Conservation (phyloP, 2,797 vertebrate species). For the Crenuchus spilurus region DNA sequence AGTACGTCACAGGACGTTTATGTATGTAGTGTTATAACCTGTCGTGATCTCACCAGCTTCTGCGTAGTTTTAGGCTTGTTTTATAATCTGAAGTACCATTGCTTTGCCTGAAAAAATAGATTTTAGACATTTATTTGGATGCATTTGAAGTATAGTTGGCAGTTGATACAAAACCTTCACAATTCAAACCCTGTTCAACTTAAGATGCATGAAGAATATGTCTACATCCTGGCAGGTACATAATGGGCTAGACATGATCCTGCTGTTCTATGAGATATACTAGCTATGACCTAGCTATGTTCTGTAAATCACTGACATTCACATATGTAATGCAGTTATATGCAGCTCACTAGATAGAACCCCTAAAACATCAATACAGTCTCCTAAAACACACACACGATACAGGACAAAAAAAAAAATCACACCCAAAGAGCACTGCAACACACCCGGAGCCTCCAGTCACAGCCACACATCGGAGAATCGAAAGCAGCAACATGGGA, state of each 20-base stretch:
- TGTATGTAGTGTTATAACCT: not conserved
- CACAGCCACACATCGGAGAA: constrained; percentile 76
- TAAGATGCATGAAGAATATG: not conserved
- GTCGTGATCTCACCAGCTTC: not conserved
- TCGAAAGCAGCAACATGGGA: constrained; percentile 88
- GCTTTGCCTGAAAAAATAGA: not conserved
- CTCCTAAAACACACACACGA: not conserved
- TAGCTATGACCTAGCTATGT: not conserved
- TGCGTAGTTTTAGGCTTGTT: not conserved
- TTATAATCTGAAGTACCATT: not conserved
- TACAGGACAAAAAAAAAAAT: constrained; percentile 20
- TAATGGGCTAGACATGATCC: not conserved
- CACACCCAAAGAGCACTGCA: constrained; percentile 35
- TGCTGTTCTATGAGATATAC: no score
- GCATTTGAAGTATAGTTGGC: not conserved
- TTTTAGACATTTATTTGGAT: not conserved
- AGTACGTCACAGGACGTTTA: not conserved
- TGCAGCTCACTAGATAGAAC: not conserved
- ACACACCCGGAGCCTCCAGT: constrained; percentile 48
- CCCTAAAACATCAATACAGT: not conserved
- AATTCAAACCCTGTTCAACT: not conserved
- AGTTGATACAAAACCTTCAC: not conserved
- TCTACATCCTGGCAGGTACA: not conserved
- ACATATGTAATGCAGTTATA: not conserved
- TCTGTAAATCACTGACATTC: not conserved